phyloP scores from a whole-genome alignment of 2,888 invertebrate species.

The Lasioglossum leucozonium region DNA sequence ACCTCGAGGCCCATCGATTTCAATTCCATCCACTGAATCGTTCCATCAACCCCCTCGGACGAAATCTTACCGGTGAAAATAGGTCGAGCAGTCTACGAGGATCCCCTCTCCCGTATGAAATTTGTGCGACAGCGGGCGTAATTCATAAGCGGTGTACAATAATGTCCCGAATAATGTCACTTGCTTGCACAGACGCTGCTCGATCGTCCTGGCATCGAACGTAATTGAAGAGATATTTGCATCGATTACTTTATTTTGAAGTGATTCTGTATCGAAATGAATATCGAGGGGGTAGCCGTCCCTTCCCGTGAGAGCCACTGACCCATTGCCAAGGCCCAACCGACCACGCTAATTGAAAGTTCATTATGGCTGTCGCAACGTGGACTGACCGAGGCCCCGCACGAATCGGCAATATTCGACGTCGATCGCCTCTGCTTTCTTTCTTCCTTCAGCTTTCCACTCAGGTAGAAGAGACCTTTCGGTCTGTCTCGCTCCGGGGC shows the following conservation, averaged over 20 bases:
- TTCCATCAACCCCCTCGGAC: conserved; percentile 11
- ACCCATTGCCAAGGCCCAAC: conserved; percentile 75
- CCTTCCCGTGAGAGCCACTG: conserved; percentile 60
- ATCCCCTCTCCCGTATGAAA: conserved; percentile 24
- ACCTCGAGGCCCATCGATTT: background rate
- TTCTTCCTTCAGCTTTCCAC: background rate
- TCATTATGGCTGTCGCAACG: conserved; percentile 37
- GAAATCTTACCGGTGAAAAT: conserved; percentile 9
- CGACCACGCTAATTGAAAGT: conserved; percentile 62
- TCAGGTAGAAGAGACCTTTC: background rate
- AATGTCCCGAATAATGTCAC: conserved; percentile 6
- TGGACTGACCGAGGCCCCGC: background rate
- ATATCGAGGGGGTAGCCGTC: background rate
- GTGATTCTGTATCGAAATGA: background rate
- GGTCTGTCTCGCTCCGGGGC: background rate
- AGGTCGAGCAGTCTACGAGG: conserved; percentile 3
- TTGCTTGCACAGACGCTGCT: no score
- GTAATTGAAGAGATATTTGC: no score
- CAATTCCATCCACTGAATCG: conserved; percentile 1
- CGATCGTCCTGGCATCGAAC: no score
- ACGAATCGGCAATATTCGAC: conserved; percentile 1
- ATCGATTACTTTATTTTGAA: no score
- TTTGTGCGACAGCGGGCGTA: conserved; percentile 7
- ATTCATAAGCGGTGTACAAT: background rate
- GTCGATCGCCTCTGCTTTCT: background rate